Evolutionary conservation across 1,140 invertebrate species (phyloP), one percentile per base, ranked within the genome.

Genomic region (Leptinotarsa defecta): DNA sequence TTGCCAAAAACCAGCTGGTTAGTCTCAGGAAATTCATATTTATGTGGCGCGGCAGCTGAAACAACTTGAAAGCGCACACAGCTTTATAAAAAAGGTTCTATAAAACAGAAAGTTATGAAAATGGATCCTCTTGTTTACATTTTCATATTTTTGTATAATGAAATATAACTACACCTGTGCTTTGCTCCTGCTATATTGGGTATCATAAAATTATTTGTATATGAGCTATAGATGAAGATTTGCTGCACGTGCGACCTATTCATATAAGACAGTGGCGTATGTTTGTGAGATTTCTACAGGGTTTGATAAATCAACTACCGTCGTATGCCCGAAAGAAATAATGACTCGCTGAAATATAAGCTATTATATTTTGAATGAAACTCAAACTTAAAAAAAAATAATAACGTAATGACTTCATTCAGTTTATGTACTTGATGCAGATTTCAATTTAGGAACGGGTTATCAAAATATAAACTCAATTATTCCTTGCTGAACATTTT

Each of bases 141-240:
- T 68, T 68, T 68, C 17, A 68, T 68, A 68, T 68, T 24, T 68
- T 68, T 68, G 24, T 57, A 19, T 57, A 57, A 68, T 43, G 24
- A 68, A 68, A 17, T 43, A 34, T 24, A 22, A 43, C 24, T 43
- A 43, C 65, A 68, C 65, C 65, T 68, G 65, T 43, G 65, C 17
- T 24, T 24, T n/a, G 65, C 24, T 43, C 24, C 65, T 24, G 43
- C 65, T 68, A 68, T 68, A 68, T 68, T 19, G 65, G 65, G 65
- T 68, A 43, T 68, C 65, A n/a, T 68, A 68, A 68, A 68, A 68
- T 68, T 68, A 68, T 68, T 24, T 27, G 65, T 68, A 68, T 43
- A 43, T 13, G 65, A 34, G 65, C 34, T 24, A 17, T 24, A 34
- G 65, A 34, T 68, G 24, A 34, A 24, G 65, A 34, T 68, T 27